Conservation (phyloP, 2,797 vertebrate genomes). For the Xerus rutilus region DNA sequence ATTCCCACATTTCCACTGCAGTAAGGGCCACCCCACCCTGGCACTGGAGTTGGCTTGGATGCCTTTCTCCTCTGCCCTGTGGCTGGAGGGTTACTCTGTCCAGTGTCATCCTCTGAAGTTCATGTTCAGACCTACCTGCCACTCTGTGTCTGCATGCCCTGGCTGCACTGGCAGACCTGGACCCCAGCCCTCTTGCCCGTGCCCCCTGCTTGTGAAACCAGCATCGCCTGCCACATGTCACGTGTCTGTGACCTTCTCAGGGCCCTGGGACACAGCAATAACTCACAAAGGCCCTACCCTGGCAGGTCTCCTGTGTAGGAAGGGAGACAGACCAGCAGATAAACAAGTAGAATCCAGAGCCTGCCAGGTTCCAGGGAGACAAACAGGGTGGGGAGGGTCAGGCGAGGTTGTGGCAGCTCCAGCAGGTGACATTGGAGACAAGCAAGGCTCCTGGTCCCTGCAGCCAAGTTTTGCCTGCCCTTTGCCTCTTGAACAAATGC, state of each 20-base stretch:
- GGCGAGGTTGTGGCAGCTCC: background rate
- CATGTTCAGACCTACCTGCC: too few relatives aligned
- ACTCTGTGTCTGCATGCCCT: accelerated
- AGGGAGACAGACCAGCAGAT: background rate
- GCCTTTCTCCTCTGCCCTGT: background rate
- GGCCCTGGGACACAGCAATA: background rate
- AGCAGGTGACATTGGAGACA: background rate
- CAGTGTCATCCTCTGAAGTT: too few relatives aligned
- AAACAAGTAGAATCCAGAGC: background rate
- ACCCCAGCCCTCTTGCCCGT: background rate
- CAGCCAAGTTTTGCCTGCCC: background rate
- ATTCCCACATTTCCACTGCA: accelerated
- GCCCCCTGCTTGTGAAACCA: background rate
- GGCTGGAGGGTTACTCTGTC: background rate
- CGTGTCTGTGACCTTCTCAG: too few relatives aligned
- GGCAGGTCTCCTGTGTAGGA: background rate
- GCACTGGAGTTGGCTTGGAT: background rate
- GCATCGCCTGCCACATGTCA: background rate
- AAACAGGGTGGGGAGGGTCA: accelerated
- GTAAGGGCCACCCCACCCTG: accelerated
- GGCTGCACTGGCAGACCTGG: background rate
- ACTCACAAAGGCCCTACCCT: background rate
- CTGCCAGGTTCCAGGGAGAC: background rate
- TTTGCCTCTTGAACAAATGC: background rate
- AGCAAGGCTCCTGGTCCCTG: accelerated